These are phyloP conservation scores for Chionomys nivalis DNA, from an alignment of 2,113 vertebrate species.

Conservation along the genomic window DNA sequence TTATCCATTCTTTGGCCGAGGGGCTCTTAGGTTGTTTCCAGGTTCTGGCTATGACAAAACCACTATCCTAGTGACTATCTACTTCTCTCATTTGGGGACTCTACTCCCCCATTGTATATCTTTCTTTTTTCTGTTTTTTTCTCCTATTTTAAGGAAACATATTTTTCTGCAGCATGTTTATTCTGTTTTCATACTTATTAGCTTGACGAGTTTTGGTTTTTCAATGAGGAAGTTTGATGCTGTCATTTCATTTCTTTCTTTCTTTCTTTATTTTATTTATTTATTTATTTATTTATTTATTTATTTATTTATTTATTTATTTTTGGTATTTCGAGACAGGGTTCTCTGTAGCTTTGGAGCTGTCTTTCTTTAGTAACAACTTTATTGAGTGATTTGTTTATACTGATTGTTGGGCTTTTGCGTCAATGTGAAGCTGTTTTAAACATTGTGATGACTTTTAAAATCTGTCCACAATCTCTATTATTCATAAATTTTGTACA, in stretches of 20 bases:
- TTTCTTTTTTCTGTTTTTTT: not conserved
- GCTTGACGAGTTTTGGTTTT: not conserved
- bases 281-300: too few species aligned
- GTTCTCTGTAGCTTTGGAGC: too few species aligned
- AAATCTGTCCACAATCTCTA: not conserved
- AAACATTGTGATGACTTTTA: not conserved
- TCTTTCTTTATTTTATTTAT: too few species aligned
- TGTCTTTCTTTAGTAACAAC: not conserved
- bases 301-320: too few species aligned
- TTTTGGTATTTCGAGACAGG: too few species aligned
- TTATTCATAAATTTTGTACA: not conserved
- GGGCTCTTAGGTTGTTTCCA: too few species aligned
- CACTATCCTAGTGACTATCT: not conserved
- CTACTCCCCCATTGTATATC: not conserved
- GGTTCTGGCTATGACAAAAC: too few species aligned
- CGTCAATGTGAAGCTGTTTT: not conserved
- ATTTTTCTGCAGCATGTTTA: not conserved
- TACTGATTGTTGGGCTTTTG: not conserved
- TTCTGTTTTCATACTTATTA: not conserved
- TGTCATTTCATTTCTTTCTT: not conserved
- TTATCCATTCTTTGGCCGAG: too few species aligned
- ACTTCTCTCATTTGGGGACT: fast-evolving
- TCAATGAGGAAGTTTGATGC: not conserved
- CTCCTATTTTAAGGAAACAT: not conserved
- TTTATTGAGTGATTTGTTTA: constrained; percentile 17